Percentiles rank a stretch among this genome's conserved stretches.
Evolutionary conservation across 2,113 vertebrate species (phyloP).

Genomic region (Eclectus roratus): DNA sequence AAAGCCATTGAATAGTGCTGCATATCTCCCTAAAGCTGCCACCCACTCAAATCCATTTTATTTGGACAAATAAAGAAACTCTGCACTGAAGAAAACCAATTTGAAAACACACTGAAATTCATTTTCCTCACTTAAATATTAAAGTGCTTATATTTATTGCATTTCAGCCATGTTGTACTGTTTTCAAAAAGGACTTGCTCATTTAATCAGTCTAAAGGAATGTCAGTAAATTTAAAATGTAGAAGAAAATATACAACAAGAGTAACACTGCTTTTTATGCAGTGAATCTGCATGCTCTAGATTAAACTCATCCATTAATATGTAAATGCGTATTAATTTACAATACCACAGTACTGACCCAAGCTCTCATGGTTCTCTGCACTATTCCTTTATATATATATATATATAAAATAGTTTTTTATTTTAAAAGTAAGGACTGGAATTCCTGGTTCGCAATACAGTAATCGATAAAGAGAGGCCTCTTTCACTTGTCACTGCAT

Average conservation of each 20-base stretch:
- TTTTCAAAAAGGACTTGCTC: slow-evolving; percentile 31
- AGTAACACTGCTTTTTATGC: background rate
- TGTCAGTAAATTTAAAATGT: slow-evolving; percentile 27
- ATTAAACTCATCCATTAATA: slow-evolving; percentile 28
- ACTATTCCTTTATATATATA: background rate
- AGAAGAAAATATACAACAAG: background rate
- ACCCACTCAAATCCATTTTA: slow-evolving; percentile 51
- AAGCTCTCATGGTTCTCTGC: background rate
- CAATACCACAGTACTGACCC: background rate
- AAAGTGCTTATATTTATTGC: slow-evolving; percentile 58
- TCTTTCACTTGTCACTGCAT: background rate
- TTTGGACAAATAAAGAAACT: slow-evolving; percentile 47
- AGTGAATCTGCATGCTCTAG: background rate
- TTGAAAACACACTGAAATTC: slow-evolving; percentile 37
- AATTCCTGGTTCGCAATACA: background rate
- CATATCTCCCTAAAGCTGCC: slow-evolving; percentile 1
- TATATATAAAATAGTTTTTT: background rate
- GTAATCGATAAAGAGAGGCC: background rate
- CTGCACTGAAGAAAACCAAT: slow-evolving; percentile 42
- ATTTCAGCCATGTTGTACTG: slow-evolving; percentile 11
- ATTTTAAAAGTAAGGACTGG: background rate
- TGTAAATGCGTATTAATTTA: background rate
- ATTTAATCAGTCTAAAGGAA: slow-evolving; percentile 3
- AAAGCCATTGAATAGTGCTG: background rate
- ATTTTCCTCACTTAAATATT: slow-evolving; percentile 65